Evolutionary conservation across 2,113 vertebrate species (phyloP).

Genomic region (Melanerpes aurifrons): DNA sequence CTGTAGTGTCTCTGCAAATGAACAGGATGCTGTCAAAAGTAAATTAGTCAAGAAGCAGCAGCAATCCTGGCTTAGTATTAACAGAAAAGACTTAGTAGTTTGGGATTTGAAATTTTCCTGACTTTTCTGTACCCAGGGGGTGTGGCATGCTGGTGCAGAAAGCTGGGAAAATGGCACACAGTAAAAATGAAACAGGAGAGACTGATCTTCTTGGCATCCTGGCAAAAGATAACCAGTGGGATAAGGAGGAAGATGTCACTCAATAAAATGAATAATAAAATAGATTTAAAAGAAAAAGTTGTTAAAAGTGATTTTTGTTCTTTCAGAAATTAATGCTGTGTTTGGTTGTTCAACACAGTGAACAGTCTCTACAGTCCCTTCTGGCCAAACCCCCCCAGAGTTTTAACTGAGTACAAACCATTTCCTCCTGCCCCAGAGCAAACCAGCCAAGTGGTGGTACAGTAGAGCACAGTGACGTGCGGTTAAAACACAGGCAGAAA

Average conservation of each 20-base stretch:
- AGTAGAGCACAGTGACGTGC: background rate
- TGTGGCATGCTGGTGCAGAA: background rate
- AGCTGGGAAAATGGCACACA: background rate
- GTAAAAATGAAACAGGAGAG: conserved; percentile 32
- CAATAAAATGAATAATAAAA: background rate
- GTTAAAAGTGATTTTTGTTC: background rate
- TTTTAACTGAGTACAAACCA: background rate
- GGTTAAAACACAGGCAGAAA: background rate
- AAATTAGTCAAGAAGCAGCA: background rate
- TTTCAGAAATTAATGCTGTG: background rate
- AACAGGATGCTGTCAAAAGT: background rate
- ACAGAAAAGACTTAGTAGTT: background rate
- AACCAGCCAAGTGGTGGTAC: background rate
- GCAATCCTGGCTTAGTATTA: background rate
- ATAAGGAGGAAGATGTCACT: background rate
- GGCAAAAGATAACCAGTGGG: background rate
- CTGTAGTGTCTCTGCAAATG: background rate
- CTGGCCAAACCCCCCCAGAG: background rate
- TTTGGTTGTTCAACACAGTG: background rate
- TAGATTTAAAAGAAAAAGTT: background rate
- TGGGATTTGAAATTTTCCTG: background rate
- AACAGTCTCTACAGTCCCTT: background rate
- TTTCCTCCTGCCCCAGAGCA: background rate
- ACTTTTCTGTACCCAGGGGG: background rate
- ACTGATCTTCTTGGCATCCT: background rate